Evolutionary conservation across 2,888 invertebrate genomes (phyloP), one percentile per base, ranked within the genome.

Genomic region (Diploptera punctata): DNA sequence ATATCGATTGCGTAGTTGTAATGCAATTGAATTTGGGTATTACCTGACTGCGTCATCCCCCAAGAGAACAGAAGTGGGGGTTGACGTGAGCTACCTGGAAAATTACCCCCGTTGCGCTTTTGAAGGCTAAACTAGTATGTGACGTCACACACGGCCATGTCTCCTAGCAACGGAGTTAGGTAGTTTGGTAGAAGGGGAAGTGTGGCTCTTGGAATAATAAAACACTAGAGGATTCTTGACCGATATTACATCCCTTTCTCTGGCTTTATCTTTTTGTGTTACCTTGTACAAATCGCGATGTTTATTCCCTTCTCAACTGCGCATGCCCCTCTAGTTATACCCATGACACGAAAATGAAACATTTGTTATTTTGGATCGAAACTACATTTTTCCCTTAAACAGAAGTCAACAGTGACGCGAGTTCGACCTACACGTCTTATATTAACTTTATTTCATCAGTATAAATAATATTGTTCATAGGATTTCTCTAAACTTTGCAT

Each of bases 121-220:
- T 24, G 10, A 52, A 61, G 61, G 61, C 19, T 19, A 24, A 52
- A 61, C 16, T 31, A 19, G 31, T 31, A 31, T 61, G 31, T 61
- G 61, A 61, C 61, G 61, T 61, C 61, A 61, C 21, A 31, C 24
- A 24, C 60, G 21, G n/a, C 1, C 29, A 33, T 13, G 52, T 52
- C 52, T 18, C 61, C 61, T 61, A 61, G 61, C 61, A 61, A 61
- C 61, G 21, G 24, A 24, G n/a, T n/a, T n/a, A n/a, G n/a, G n/a
- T n/a, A n/a, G n/a, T n/a, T 52, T 52, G 10, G 19, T 19, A 52
- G 19, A 52, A 24, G 24, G 49, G 52, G 52, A 52, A 24, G 52
- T 52, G 52, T 52, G 52, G 52, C 52, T 52, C 24, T 52, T 24
- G 19, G 24, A 52, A 24, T 18, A 61, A 61, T 33, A 31, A n/a